A percentile compares a stretch with the other conserved stretches of the same genome.
Conservation (phyloP, 2,888 invertebrate species). For the Meteorus colon region DNA sequence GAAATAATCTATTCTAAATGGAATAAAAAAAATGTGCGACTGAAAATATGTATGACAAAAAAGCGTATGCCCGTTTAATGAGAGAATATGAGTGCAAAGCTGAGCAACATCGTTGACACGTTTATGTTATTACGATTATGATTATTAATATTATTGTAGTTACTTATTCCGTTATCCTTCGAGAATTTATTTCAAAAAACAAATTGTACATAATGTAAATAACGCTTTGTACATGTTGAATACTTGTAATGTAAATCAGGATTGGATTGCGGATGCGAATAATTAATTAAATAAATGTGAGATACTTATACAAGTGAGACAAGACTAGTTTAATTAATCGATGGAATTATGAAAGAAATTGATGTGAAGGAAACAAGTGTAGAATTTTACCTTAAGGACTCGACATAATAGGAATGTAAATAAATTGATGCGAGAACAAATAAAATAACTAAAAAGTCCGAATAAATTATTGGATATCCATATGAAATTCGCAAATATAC, state of each 20-base stretch:
- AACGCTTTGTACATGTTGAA: constrained; percentile 77
- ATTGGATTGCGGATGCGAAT: constrained; percentile 47
- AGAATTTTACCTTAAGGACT: constrained; percentile 59
- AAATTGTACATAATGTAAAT: constrained; percentile 75
- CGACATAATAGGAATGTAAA: constrained; percentile 68
- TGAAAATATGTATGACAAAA: constrained; percentile 20
- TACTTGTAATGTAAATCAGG: constrained; percentile 71
- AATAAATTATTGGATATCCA: constrained; percentile 70
- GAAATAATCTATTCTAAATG: constrained; percentile 33
- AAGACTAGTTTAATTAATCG: constrained; percentile 45
- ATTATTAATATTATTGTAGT: constrained; percentile 47
- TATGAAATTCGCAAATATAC: constrained; percentile 32
- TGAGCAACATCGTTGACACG: constrained; percentile 48
- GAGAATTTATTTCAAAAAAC: constrained; percentile 45
- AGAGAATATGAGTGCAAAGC: constrained; percentile 19
- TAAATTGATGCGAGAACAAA: constrained; percentile 60
- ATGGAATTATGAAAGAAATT: constrained; percentile 56
- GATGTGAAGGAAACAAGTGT: constrained; percentile 62
- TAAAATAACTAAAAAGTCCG: constrained; percentile 64
- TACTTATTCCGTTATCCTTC: constrained; percentile 52
- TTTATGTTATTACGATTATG: constrained; percentile 47
- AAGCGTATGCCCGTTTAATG: constrained; percentile 7
- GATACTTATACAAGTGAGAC: constrained; percentile 52
- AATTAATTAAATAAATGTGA: constrained; percentile 54
- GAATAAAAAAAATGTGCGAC: constrained; percentile 24